Evolutionary conservation across 2,797 vertebrate species (phyloP), one percentile per base, ranked within the genome.

Genomic region (Thunnus albacares): DNA sequence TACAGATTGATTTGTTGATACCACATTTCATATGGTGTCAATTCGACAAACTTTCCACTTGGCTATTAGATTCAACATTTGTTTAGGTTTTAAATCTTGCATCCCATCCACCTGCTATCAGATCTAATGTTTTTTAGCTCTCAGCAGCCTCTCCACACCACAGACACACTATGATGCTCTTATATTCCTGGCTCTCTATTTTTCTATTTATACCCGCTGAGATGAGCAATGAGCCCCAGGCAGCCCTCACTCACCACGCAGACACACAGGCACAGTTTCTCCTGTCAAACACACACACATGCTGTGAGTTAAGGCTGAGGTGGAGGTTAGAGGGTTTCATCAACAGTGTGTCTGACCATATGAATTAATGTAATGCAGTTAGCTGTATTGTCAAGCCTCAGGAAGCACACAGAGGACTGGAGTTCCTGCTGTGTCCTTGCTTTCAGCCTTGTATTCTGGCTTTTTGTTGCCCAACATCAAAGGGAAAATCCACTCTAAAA

Each of bases 121-220:
- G 57, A 85, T 84, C 28, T 63, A 66, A 70, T 74, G 18, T 18
- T 66, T 45, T 38, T 24, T 71, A 61, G 64, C 67, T 77, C 71
- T 65, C 70, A 84, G 79, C 82, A 67, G 79, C 81, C 69, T 78
- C 80, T 77, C 69, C 56, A 24, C 59, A 83, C 80, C 60, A 75
- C 87, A 83, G 80, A 92, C 82, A 75, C 78, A 79, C 71, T 71
- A 56, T 77, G 84, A 88, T 88, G 87, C 88, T 81, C 82, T 85
- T 82, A 81, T 79, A 84, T 89, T 90, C 79, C 86, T 87, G 57
- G 62, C 72, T 89, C 83, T 89, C 85, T 86, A 75, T 90, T 89
- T 92, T 90, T 90, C 89, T 93, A 93, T 93, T 94, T 93, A 92
- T 91, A 91, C 88, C 90, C 86, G 89, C 88, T 89, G 91, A 90